Base-by-base conservation (phyloP, 2,888 invertebrate species). In the Acronicta alni region DNA sequence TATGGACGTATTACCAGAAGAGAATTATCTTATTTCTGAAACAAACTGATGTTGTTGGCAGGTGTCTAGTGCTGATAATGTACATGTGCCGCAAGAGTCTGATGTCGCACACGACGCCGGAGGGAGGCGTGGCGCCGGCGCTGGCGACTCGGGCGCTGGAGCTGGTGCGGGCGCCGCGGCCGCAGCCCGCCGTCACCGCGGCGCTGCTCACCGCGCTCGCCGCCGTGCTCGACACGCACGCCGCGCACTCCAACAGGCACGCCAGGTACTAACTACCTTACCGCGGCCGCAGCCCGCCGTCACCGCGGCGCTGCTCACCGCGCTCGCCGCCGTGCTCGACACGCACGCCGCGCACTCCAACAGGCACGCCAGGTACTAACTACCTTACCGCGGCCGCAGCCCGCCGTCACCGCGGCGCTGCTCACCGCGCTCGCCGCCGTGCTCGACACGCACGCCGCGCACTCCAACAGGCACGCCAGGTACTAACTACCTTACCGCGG, bases 71-170 rank as follows among this genome's bases (percentile, higher is more conserved):
- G 72, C 93, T 98, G 61, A 92, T 98, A 67, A 97, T 98, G 68
- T 98, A 97, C 89, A 95, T 99, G 93, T 97, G 97, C 56, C 97
- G 98, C 79, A 97, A 97, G 85, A 97, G 97, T 63, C 93, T 97
- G 79, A 87, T 85, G 81, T 91, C 95, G 7, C 93, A 94, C 89
- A 48, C 76, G 51, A 93, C 93, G 5, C 32, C 64, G n/a, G 95
- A 95, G 30, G 95, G 57, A n/a, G 79, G 83, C 7, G 79, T 76
- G 94, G 95, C 76, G 92, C 97, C 74, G 95, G 81, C 95, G 94
- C 85, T 85, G 96, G 75, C 95, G 91, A 41, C 96, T 1, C 93
- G 96, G 41, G 89, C 93, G 39, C 80, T 94, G 59, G 76, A 86
- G 37, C 80, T 76, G 95, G 95, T 76, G 93, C 97, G 73, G 95